A percentile compares a stretch with the other conserved stretches of the same genome.
phyloP scores from a whole-genome alignment of 2,797 vertebrate species.

The Centroberyx gerrardi region DNA sequence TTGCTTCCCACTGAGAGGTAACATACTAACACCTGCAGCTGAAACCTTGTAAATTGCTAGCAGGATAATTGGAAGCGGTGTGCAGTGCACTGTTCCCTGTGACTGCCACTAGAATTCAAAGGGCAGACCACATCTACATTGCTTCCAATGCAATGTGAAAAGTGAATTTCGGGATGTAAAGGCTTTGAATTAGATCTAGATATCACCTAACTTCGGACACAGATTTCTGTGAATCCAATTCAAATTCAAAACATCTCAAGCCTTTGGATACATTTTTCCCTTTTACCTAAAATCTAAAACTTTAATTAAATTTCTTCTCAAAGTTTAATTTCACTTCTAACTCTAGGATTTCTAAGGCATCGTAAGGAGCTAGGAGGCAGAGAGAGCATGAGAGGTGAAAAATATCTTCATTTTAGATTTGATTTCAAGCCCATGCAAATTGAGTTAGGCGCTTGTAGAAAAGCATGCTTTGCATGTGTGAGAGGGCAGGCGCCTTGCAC shows the following conservation, averaged over 20 bases:
- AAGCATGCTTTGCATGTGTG: background rate
- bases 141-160: background rate
- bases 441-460: background rate
- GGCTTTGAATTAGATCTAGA: background rate
- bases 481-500: background rate
- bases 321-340: conserved; percentile 4
- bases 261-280: background rate
- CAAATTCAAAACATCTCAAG: background rate
- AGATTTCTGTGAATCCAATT: background rate
- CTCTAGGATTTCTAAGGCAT: background rate
- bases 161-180: background rate
- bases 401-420: background rate
- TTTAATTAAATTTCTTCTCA: background rate
- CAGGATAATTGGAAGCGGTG: background rate
- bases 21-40: too few species aligned
- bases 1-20: too few species aligned
- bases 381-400: background rate
- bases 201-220: background rate
- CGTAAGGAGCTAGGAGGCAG: background rate
- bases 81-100: background rate
- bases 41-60: too few species aligned
- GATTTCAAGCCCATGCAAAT: conserved; percentile 16
- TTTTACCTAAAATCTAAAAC: background rate
- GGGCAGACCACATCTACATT: too few species aligned
- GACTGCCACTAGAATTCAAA: background rate